Conservation (phyloP, 2,113 vertebrate species). For the Capreolus pygargus region DNA sequence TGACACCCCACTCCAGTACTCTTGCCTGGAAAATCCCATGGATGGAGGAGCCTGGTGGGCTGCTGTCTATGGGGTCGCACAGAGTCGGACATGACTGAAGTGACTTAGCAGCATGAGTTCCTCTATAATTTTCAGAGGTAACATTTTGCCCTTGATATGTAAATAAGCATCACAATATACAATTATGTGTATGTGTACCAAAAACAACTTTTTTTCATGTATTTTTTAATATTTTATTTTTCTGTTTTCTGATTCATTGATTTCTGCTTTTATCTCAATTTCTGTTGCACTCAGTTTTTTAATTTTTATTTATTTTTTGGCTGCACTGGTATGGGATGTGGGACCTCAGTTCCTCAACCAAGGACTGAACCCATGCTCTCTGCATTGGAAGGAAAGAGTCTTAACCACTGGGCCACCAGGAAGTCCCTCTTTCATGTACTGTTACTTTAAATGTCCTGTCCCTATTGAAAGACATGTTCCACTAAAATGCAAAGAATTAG, state of each 20-base stretch:
- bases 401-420: neutral
- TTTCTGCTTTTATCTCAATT: neutral
- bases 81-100: too few relatives aligned
- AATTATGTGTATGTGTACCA: neutral
- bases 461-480: neutral
- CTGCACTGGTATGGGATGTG: neutral
- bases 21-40: too few relatives aligned
- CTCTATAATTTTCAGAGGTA: neutral
- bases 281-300: neutral
- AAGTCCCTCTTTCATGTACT: neutral
- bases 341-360: neutral
- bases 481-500: neutral
- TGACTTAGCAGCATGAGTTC: neutral
- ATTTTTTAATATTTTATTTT: neutral
- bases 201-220: slow-evolving; percentile 1
- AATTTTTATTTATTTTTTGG: neutral
- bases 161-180: neutral
- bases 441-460: neutral
- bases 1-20: too few relatives aligned
- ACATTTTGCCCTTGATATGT: neutral
- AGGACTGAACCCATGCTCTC: neutral
- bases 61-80: too few relatives aligned
- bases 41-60: too few relatives aligned
- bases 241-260: neutral
- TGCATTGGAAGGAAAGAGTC: neutral